A percentile compares a stretch with the other conserved stretches of the same genome.
phyloP scores from a whole-genome alignment of 1,140 invertebrate species.

The Drosophila guanche region DNA sequence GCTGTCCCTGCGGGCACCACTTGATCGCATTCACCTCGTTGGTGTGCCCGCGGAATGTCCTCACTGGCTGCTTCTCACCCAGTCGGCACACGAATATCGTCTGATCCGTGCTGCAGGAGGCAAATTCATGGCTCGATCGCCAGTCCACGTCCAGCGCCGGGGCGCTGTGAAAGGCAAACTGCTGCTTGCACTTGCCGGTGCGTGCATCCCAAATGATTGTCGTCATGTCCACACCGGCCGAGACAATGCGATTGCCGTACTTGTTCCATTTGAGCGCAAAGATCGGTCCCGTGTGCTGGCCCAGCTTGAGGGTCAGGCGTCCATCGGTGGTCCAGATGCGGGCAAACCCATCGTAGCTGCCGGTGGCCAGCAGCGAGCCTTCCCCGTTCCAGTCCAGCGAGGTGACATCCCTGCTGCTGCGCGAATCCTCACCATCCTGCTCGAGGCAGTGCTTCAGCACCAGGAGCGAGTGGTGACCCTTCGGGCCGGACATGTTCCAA shows the following conservation, averaged over 20 bases:
- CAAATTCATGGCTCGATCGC: conserved; percentile 98
- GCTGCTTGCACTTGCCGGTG: conserved; percentile 97
- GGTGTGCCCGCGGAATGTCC: conserved; percentile 99
- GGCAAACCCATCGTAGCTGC: conserved; percentile 99
- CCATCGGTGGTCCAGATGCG: conserved; percentile 99
- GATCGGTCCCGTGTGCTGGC: conserved; percentile 99
- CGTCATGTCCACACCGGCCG: conserved; percentile 96
- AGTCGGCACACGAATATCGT: conserved; percentile 99
- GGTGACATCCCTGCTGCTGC: conserved; percentile 99
- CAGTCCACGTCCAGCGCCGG: conserved; percentile 99
- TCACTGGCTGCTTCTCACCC: conserved; percentile 96
- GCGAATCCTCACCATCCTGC: conserved; percentile 97
- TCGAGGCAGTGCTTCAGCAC: conserved; percentile 98
- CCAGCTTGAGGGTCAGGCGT: conserved; percentile 94
- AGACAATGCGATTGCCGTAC: conserved; percentile 98
- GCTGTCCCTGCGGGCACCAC: conserved; percentile 99
- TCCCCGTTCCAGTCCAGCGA: conserved; percentile 99
- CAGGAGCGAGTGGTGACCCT: conserved; percentile 91
- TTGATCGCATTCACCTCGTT: conserved; percentile 99
- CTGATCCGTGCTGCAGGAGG: conserved; percentile 99
- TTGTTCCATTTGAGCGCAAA: conserved; percentile 99
- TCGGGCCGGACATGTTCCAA: conserved; percentile 98
- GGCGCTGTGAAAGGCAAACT: conserved; percentile 98
- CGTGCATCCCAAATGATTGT: conserved; percentile 99
- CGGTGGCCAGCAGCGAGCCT: conserved; percentile 96